Evolutionary conservation across 2,888 invertebrate genomes (phyloP).

Genomic region (Copidosoma aretas): DNA sequence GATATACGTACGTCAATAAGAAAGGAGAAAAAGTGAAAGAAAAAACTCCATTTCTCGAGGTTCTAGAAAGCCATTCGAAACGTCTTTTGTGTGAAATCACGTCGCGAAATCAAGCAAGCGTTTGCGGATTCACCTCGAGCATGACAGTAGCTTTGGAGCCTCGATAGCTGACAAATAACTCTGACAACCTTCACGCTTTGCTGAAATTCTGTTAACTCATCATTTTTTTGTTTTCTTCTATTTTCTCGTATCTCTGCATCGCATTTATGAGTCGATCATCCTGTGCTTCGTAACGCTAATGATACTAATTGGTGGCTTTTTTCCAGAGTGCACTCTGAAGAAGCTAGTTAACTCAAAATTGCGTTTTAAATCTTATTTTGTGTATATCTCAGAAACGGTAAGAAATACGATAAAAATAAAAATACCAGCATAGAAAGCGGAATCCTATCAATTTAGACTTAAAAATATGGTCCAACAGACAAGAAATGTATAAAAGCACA

Average conservation of each 20-base stretch:
- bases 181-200: neutral
- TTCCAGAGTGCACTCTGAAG: too few species aligned
- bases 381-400: too few species aligned
- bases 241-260: neutral
- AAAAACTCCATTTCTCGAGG: neutral
- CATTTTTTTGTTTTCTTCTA: neutral
- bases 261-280: neutral
- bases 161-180: neutral
- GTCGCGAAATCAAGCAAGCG: slow-evolving; percentile 18
- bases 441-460: too few species aligned
- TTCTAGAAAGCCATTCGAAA: neutral
- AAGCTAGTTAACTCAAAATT: too few species aligned
- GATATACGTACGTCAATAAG: neutral
- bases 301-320: too few species aligned
- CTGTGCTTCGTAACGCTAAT: too few species aligned
- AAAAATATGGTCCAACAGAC: too few species aligned
- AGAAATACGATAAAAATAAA: too few species aligned
- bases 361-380: too few species aligned
- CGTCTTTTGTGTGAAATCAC: neutral
- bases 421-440: too few species aligned
- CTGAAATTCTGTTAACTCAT: neutral
- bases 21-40: neutral
- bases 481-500: too few species aligned
- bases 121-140: slow-evolving; percentile 16
- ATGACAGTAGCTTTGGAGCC: neutral